A percentile compares a stretch with the other conserved stretches of the same genome.
Conservation (phyloP, 1,140 invertebrate genomes). For the Carposina sasakii region DNA sequence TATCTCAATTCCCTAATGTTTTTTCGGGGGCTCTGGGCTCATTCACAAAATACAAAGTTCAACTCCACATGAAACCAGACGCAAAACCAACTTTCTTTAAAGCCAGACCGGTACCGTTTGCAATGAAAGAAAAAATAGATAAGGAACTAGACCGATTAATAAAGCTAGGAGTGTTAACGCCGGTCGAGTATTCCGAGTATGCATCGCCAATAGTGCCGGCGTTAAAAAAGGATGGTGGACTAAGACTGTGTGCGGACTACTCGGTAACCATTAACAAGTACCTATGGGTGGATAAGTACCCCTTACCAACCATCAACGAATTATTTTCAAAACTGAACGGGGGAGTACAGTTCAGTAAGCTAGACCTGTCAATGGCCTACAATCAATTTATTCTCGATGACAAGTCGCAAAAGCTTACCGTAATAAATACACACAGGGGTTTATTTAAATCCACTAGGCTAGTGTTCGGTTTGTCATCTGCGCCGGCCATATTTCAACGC, state of each 20-base stretch:
- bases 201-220: not conserved
- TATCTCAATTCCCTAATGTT: not conserved
- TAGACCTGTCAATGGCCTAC: not conserved
- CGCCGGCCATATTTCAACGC: not conserved
- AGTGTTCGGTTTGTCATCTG: not conserved
- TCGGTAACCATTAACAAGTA: not conserved
- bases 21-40: not conserved
- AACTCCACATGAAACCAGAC: not conserved
- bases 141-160: not conserved
- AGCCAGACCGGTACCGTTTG: slow-evolving; percentile 1
- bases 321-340: not conserved
- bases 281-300: not conserved
- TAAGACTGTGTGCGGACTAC: not conserved
- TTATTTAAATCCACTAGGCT: not conserved
- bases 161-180: not conserved
- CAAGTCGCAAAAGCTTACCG: not conserved
- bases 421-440: not conserved
- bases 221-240: not conserved
- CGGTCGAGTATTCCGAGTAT: not conserved
- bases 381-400: not conserved
- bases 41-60: not conserved
- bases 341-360: not conserved
- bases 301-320: not conserved
- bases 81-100: not conserved
- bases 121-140: not conserved